Conservation (phyloP, 2,888 invertebrate genomes). For the Ariolimax columbianus region DNA sequence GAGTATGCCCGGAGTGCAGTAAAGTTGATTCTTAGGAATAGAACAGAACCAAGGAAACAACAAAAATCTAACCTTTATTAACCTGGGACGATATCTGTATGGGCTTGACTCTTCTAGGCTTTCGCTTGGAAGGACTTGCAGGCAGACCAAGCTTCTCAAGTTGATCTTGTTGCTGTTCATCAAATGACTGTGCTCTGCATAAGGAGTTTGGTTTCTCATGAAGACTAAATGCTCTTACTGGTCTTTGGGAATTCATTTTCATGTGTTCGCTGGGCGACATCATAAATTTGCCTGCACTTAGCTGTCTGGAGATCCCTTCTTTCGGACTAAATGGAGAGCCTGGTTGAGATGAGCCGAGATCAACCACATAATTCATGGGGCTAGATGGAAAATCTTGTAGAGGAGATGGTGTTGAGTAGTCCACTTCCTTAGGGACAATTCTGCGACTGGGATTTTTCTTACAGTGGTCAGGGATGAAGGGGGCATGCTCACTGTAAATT, state of each 20-base stretch:
- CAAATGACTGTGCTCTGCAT: background rate
- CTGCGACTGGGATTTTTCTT: slow-evolving; percentile 29
- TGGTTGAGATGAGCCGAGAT: background rate
- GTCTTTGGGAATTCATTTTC: background rate
- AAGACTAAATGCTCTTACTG: background rate
- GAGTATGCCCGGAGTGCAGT: no score
- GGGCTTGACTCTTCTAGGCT: slow-evolving; percentile 15
- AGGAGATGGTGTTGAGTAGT: slow-evolving; percentile 33
- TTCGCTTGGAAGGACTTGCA: slow-evolving; percentile 36
- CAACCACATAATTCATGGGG: slow-evolving; percentile 23
- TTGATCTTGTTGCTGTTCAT: background rate
- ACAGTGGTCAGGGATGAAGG: slow-evolving; percentile 40
- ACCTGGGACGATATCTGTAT: slow-evolving; percentile 22
- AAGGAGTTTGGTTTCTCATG: background rate
- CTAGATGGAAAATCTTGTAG: slow-evolving; percentile 45
- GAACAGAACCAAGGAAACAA: background rate
- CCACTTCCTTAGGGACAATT: slow-evolving; percentile 39
- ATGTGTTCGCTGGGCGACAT: background rate
- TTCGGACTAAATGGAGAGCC: slow-evolving; percentile 3
- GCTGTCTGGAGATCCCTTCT: background rate
- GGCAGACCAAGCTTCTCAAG: slow-evolving; percentile 24
- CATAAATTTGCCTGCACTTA: background rate
- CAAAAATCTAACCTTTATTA: slow-evolving; percentile 14
- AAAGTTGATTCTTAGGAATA: no score
- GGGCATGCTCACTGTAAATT: slow-evolving; percentile 31